phyloP scores from a whole-genome alignment of 1,140 invertebrate species.

The Dendroctonus valens region DNA sequence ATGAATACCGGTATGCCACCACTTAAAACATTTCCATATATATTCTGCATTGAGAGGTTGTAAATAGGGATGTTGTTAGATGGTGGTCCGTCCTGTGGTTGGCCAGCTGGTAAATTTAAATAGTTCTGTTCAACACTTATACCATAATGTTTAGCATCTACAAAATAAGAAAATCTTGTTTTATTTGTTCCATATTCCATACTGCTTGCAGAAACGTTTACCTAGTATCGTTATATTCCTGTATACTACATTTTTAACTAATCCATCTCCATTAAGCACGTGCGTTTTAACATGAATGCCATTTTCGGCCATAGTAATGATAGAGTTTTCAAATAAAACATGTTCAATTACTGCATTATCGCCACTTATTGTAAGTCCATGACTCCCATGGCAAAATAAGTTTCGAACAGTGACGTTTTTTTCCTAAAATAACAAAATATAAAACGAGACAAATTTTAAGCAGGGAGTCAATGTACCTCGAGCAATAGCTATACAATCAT shows the following conservation, averaged over 20 bases:
- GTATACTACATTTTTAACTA: conserved; percentile 24
- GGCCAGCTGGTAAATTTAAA: neutral
- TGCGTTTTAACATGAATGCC: conserved; percentile 28
- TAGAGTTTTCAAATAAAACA: conserved; percentile 8
- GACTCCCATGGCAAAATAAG: conserved; percentile 24
- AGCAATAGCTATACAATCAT: conserved; percentile 27
- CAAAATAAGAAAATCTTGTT: neutral
- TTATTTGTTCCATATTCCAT: too few relatives aligned
- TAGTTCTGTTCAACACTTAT: conserved; percentile 21
- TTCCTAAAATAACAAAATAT: conserved; percentile 14
- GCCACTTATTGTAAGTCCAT: conserved; percentile 13
- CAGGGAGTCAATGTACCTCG: conserved; percentile 4
- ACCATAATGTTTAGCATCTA: conserved; percentile 12
- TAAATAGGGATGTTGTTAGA: conserved; percentile 14
- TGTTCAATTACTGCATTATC: conserved; percentile 4
- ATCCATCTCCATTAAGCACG: conserved; percentile 4
- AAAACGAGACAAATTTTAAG: neutral
- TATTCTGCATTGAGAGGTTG: conserved; percentile 10
- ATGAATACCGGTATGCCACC: conserved; percentile 12
- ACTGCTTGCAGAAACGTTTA: neutral
- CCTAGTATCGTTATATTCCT: conserved; percentile 28
- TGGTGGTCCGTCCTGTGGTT: neutral
- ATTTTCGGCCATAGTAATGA: conserved; percentile 18
- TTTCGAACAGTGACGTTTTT: conserved; percentile 20
- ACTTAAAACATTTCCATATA: conserved; percentile 12